Conservation (phyloP, 2,113 vertebrate species). For the Carassius carassius region DNA sequence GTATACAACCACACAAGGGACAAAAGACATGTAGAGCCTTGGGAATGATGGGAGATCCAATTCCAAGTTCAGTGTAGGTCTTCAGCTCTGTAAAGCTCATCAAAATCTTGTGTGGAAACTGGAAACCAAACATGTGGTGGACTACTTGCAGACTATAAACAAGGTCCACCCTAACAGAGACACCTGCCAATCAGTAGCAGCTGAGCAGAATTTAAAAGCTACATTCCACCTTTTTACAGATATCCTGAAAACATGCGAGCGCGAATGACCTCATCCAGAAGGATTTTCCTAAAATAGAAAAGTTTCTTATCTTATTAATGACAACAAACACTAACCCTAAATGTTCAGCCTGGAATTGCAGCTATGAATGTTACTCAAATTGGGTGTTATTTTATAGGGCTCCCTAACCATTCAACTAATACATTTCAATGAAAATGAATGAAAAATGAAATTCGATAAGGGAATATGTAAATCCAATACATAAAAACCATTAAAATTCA, state of each 20-base stretch:
- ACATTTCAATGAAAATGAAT: background rate
- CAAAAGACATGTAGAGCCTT: background rate
- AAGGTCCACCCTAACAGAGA: conserved; percentile 11
- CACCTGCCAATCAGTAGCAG: conserved; percentile 13
- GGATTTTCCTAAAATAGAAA: background rate
- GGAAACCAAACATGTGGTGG: conserved; percentile 16
- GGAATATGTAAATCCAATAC: background rate
- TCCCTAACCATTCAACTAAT: background rate
- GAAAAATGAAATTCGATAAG: background rate
- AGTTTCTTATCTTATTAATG: background rate
- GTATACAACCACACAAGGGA: background rate
- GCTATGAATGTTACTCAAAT: background rate
- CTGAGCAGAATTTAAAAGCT: background rate
- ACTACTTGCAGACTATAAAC: conserved; percentile 21
- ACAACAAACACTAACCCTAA: background rate
- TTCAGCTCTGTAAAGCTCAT: background rate
- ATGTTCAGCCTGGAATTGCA: background rate
- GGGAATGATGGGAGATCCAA: background rate
- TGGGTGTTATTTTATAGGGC: background rate
- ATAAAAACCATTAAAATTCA: background rate
- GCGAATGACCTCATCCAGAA: conserved; percentile 2
- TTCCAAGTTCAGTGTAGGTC: background rate
- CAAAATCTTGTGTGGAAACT: conserved; percentile 10
- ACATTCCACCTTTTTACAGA: background rate
- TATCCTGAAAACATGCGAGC: background rate